Base-by-base conservation (phyloP, 1,140 invertebrate genomes). In the Brachionus calyciflorus region DNA sequence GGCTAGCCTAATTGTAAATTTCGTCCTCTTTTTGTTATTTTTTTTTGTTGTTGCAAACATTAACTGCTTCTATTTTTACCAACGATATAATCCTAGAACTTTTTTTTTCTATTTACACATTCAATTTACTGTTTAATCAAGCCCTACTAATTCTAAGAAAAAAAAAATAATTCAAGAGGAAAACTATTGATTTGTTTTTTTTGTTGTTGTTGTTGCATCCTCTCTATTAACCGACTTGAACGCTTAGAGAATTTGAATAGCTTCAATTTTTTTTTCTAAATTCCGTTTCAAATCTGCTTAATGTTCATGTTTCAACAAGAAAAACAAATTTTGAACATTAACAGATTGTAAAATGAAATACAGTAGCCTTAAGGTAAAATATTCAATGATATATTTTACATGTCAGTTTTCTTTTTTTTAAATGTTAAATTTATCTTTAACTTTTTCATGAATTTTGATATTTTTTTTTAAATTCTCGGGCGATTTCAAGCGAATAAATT, bases 141-240 rank as follows among this genome's bases (percentile, higher is more conserved):
- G 55, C 55, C 37, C 33, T 9, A 60, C 55, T 60, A 60, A 60
- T 60, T 60, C 26, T 37, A 5, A 33, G 55, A 60, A 60, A 60
- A 37, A 60, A 37, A 37, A 17, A 49, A n/a, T 12, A 60, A 37
- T 60, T 33, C 28, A 33, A 37, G 28, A n/a, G 55, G 37, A n/a
- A 60, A 37, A 60, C 37, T 60, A 60, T 60, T 33, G 55, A 60
- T 60, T 60, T 3, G 9, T 37, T 37, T 37, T 37, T 37, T 9
- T 37, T 5, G 33, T 60, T n/a, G n/a, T n/a, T n/a, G n/a, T n/a
- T n/a, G n/a, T n/a, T n/a, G n/a, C n/a, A n/a, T n/a, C n/a, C n/a
- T n/a, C n/a, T 60, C 55, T 37, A 33, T 30, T 60, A 33, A 37
- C 55, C 55, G 55, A 60, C 17, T n/a, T n/a, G 19, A 37, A 37